A percentile compares a stretch with the other conserved stretches of the same genome.
Conservation (phyloP, 35 echinoderm and acorn worm species). For the Ptychodera flava region DNA sequence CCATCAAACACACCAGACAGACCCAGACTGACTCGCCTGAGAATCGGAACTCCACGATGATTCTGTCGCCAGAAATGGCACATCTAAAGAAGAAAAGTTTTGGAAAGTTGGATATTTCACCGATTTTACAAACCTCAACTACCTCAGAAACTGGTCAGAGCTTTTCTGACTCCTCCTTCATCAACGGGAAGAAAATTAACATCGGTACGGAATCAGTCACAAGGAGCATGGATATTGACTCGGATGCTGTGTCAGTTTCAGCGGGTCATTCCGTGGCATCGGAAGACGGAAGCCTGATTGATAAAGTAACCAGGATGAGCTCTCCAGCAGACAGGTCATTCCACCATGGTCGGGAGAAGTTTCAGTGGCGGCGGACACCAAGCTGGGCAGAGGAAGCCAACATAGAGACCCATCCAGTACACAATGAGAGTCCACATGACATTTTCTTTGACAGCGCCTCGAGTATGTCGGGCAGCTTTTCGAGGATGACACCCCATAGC, state of each 20-base stretch:
- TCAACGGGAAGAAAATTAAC: not conserved
- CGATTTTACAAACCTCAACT: not conserved
- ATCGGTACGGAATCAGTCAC: not conserved
- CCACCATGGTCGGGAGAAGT: not conserved
- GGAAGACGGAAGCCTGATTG: not conserved
- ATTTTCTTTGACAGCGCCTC: not conserved
- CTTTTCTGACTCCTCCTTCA: not conserved
- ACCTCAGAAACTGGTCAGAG: not conserved
- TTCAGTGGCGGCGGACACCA: not conserved
- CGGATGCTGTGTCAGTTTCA: not conserved
- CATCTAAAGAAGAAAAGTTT: not conserved
- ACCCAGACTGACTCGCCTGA: not conserved
- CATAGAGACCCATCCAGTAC: not conserved
- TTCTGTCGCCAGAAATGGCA: not conserved
- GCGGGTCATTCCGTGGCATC: not conserved
- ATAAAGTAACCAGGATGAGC: not conserved
- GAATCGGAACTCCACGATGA: not conserved
- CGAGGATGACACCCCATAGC: not conserved
- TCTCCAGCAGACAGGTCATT: not conserved
- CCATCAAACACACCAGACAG: not conserved
- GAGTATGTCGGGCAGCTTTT: not conserved
- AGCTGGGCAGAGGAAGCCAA: not conserved
- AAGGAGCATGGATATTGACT: not conserved
- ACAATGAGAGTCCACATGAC: not conserved
- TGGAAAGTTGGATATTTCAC: not conserved